phyloP scores from a whole-genome alignment of 2,113 vertebrate genomes.

The Oncorhynchus gorbuscha region DNA sequence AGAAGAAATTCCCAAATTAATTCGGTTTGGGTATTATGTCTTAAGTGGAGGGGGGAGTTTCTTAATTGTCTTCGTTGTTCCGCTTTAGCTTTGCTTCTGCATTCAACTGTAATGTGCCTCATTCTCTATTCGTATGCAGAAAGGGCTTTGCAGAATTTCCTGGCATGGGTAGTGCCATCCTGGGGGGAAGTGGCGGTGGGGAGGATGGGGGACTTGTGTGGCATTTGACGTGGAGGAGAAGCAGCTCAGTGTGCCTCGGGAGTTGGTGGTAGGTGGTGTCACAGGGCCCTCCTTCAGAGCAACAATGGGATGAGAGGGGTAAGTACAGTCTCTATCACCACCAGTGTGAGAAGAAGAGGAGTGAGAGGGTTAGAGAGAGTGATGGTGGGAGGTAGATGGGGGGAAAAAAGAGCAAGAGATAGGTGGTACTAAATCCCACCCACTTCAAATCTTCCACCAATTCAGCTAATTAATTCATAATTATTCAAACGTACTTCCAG shows the following conservation, averaged over 20 bases:
- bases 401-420: not conserved
- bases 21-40: conserved; percentile 80
- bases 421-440: conserved; percentile 61
- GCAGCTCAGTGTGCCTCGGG: conserved; percentile 47
- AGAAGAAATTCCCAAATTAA: conserved; percentile 72
- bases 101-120: conserved; percentile 70
- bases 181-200: conserved; percentile 41
- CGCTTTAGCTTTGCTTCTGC: conserved; percentile 70
- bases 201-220: conserved; percentile 35
- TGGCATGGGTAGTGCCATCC: conserved; percentile 59
- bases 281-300: conserved; percentile 56
- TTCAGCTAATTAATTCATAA: conserved; percentile 72
- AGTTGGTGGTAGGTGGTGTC: conserved; percentile 44
- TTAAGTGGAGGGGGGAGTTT: conserved; percentile 65
- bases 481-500: conserved; percentile 66
- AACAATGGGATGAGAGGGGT: conserved; percentile 55
- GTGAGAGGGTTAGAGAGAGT: conserved; percentile 21
- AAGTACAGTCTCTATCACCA: conserved; percentile 16
- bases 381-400: not conserved
- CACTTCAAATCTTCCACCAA: conserved; percentile 69
- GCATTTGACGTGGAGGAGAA: conserved; percentile 36
- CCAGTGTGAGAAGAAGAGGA: not conserved
- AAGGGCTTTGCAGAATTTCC: conserved; percentile 67
- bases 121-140: conserved; percentile 56
- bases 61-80: conserved; percentile 76